Evolutionary conservation across 2,113 vertebrate species (phyloP), one percentile per base, ranked within the genome.

Genomic region (Solenodon paradoxus): DNA sequence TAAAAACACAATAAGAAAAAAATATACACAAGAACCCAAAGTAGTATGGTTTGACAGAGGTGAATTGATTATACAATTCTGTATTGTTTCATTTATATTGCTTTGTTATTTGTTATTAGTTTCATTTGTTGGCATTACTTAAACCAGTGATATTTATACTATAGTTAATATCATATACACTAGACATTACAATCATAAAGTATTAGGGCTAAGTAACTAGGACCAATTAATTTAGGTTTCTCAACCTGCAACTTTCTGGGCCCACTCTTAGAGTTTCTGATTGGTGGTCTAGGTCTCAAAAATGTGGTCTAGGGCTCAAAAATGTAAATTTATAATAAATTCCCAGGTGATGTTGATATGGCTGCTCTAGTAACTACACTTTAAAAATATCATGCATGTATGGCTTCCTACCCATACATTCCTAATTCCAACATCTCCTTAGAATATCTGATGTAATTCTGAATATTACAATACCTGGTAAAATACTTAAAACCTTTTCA

Each of bases 1-100:
- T 75, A 95, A 89, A 45, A 95, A 71, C 22, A 95, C 17, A 69
- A 6, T 72, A 61, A 79, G 38, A 74, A 86, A 45, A 68, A 94
- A 7, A 68, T 57, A 82, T 20, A 47, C 8, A 30, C 42, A 88
- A 75, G 42, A 8, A 79, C 88, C 28, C 57, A 68, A 82, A 78
- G 4, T 66, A 71, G 35, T 30, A 17, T 83, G 75, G 5, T 71
- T 47, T 93, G 45, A 89, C 4, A 57, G 72, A 86, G 61, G 42
- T 49, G 16, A 64, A 84, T 88, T 77, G 49, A 82, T 83, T 80
- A 47, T 15, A 53, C 55, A 75, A 92, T 40, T 84, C 4, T 53
- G 1, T 63, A 42, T n/a, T 55, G 6, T 12, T 77, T 61, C 45
- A 68, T 84, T 89, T 63, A 77, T 69, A 79, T 45, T 59, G 28